Evolutionary conservation across 2,797 vertebrate genomes (phyloP).

Genomic region (Phalanger gymnotis): DNA sequence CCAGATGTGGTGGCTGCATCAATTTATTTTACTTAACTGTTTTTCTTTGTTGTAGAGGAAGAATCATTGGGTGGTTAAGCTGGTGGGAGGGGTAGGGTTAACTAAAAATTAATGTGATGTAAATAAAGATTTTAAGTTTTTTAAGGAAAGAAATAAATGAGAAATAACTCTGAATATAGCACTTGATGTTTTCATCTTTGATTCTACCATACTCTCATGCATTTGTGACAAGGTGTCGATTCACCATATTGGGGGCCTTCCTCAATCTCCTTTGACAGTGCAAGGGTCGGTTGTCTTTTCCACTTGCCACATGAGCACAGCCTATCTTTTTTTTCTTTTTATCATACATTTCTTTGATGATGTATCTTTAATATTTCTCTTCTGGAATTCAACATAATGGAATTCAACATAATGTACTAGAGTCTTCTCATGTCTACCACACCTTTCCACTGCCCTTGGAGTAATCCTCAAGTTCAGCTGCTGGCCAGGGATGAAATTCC

Average conservation of each 20-base stretch:
- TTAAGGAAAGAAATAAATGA: no score
- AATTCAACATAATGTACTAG: neutral
- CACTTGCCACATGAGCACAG: neutral
- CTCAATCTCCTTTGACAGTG: neutral
- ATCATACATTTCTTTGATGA: neutral
- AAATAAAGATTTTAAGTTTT: no score
- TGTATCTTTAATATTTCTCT: neutral
- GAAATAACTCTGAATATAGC: no score
- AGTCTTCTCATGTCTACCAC: neutral
- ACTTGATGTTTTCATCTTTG: neutral
- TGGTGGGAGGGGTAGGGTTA: no score
- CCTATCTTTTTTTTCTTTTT: neutral
- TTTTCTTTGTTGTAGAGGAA: no score
- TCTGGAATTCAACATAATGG: neutral
- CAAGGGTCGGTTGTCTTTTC: neutral
- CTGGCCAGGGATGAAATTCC: no score
- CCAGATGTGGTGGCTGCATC: neutral
- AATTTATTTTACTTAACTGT: neutral
- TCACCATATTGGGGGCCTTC: neutral
- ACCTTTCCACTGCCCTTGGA: neutral
- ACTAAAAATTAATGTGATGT: no score
- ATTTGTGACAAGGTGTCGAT: neutral
- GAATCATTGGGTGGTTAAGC: no score
- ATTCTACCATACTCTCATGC: neutral
- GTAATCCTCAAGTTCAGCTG: neutral